Conservation (phyloP, 2,888 invertebrate species). For the Apodemia mormo region DNA sequence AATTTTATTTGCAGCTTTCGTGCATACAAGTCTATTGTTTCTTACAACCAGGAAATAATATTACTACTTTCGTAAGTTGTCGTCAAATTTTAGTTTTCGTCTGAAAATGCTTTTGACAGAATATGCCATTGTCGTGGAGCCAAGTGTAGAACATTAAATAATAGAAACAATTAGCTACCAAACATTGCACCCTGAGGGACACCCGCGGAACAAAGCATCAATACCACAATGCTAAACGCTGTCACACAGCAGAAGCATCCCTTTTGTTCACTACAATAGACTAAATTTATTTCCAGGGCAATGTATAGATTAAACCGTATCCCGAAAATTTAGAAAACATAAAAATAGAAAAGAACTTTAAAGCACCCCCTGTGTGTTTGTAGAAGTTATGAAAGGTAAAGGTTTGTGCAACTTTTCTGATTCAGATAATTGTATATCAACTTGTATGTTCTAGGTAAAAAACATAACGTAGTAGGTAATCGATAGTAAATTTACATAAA, state of each 20-base stretch:
- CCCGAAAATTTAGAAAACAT: conserved; percentile 60
- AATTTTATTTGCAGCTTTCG: no score
- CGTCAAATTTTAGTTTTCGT: neutral
- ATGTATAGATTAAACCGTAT: conserved; percentile 57
- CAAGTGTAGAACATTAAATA: conserved; percentile 8
- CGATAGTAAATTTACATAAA: neutral
- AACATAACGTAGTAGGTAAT: no score
- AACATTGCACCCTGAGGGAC: conserved; percentile 48
- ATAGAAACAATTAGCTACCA: conserved; percentile 42
- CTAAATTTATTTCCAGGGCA: conserved; percentile 56
- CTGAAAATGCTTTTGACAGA: neutral
- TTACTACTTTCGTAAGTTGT: neutral
- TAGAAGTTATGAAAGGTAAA: conserved; percentile 61
- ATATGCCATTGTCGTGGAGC: neutral
- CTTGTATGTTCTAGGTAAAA: no score
- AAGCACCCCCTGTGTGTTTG: conserved; percentile 55
- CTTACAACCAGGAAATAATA: neutral
- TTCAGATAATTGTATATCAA: neutral
- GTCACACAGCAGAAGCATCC: conserved; percentile 54
- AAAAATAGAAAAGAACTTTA: conserved; percentile 56
- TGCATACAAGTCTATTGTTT: conserved; percentile 7
- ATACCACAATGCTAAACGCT: conserved; percentile 58
- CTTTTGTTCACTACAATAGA: conserved; percentile 61
- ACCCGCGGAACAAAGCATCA: conserved; percentile 54
- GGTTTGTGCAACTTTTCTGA: neutral